phyloP scores from a whole-genome alignment of 2,797 vertebrate genomes.

The Lophius americanus region DNA sequence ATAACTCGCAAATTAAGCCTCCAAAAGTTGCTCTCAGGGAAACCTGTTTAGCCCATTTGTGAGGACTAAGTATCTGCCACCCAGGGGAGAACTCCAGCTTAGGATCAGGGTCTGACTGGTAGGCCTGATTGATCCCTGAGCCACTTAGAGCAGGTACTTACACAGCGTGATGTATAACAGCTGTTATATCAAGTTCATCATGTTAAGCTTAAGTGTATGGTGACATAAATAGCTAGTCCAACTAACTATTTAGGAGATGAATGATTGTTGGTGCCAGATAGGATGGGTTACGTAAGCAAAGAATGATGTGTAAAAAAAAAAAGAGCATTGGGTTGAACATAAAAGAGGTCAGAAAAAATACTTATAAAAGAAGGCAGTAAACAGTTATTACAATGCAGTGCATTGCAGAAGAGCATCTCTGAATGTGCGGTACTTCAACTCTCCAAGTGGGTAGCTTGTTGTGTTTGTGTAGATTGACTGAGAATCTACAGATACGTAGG shows the following conservation, averaged over 20 bases:
- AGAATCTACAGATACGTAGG: no score
- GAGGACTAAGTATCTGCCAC: conserved; percentile 49
- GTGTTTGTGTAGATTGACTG: no score
- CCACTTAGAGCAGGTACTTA: conserved; percentile 42
- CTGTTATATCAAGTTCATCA: conserved; percentile 8
- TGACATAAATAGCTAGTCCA: neutral
- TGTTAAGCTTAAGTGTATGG: conserved; percentile 6
- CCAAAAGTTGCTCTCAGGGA: conserved; percentile 49
- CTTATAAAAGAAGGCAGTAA: no score
- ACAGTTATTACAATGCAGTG: no score
- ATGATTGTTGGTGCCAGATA: no score
- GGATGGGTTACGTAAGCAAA: no score
- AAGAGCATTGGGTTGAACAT: no score
- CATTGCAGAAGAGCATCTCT: no score
- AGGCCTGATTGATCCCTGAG: conserved; percentile 53
- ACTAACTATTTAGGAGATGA: neutral
- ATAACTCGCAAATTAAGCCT: conserved; percentile 55
- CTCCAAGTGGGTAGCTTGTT: no score
- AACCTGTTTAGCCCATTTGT: conserved; percentile 51
- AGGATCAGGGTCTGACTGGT: conserved; percentile 18
- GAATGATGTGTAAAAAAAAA: no score
- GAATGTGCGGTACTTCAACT: no score
- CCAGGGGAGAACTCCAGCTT: conserved; percentile 18
- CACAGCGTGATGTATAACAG: conserved; percentile 10
- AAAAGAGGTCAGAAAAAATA: no score